Evolutionary conservation across 2,113 vertebrate species (phyloP).

Genomic region (Drymodes brunneopygia): DNA sequence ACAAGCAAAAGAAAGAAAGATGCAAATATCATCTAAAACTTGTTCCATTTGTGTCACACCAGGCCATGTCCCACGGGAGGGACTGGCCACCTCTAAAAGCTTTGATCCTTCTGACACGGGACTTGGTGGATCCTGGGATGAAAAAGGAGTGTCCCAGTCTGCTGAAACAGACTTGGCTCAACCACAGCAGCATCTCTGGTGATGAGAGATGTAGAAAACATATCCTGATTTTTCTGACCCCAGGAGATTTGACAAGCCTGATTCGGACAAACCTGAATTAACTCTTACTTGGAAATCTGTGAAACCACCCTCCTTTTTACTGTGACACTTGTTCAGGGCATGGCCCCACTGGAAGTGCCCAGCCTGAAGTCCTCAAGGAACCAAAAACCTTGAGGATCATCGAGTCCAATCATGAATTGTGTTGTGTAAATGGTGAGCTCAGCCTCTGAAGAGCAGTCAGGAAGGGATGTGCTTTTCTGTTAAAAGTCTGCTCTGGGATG

Average conservation of each 20-base stretch:
- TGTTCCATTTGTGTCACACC: neutral
- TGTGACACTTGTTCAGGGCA: neutral
- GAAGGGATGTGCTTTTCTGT: neutral
- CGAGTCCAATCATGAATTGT: accelerated
- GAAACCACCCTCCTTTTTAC: neutral
- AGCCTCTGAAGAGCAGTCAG: neutral
- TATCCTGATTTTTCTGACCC: neutral
- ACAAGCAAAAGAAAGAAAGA: neutral
- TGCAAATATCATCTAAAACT: neutral
- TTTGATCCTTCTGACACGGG: neutral
- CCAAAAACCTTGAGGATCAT: neutral
- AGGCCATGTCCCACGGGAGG: neutral
- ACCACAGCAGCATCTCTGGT: neutral
- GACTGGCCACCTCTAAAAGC: neutral
- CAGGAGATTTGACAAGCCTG: neutral
- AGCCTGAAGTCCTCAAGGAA: neutral
- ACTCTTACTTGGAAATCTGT: no score
- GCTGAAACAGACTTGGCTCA: neutral
- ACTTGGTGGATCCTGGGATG: neutral
- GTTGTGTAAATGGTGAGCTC: neutral
- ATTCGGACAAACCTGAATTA: neutral
- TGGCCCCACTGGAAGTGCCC: no score
- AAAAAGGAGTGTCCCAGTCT: neutral
- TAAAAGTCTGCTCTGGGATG: neutral
- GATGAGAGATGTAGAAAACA: neutral